These are phyloP conservation scores for Myiozetetes cayanensis DNA, from an alignment of 2,113 vertebrate genomes.

Conservation along the genomic window DNA sequence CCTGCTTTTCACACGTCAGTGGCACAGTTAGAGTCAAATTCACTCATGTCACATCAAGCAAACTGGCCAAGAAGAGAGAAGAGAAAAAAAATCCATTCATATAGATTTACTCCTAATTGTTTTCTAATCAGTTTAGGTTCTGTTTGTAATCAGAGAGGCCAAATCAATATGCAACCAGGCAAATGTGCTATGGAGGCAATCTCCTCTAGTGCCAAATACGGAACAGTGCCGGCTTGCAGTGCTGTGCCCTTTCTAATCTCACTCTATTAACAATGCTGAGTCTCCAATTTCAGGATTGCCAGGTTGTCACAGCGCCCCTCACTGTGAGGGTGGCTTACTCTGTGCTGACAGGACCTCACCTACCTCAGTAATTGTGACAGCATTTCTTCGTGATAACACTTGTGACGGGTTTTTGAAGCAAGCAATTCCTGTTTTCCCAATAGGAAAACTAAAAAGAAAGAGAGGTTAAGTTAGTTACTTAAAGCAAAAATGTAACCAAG, in stretches of 20 bases:
- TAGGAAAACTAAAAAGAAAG: neutral
- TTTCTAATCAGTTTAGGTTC: conserved; percentile 28
- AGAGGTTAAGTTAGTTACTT: neutral
- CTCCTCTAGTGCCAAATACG: neutral
- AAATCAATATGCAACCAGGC: neutral
- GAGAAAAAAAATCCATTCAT: neutral
- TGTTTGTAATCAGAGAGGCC: neutral
- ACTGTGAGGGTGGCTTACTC: rapidly evolving
- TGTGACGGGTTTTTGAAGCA: neutral
- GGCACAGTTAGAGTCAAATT: neutral
- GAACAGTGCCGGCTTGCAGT: conserved; percentile 1
- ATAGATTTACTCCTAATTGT: neutral
- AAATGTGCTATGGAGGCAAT: neutral
- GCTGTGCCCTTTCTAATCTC: neutral
- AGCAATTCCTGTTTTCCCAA: neutral
- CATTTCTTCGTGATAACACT: neutral
- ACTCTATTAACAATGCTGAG: neutral
- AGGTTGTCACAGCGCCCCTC: neutral
- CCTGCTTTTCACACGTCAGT: neutral
- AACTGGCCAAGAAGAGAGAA: neutral
- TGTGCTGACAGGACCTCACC: neutral
- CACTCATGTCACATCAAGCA: neutral
- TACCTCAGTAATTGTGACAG: neutral
- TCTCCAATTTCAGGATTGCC: neutral
- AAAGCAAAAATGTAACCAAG: neutral